Evolutionary conservation across 2,888 invertebrate species (phyloP).

Genomic region (Osmoderma eremita): DNA sequence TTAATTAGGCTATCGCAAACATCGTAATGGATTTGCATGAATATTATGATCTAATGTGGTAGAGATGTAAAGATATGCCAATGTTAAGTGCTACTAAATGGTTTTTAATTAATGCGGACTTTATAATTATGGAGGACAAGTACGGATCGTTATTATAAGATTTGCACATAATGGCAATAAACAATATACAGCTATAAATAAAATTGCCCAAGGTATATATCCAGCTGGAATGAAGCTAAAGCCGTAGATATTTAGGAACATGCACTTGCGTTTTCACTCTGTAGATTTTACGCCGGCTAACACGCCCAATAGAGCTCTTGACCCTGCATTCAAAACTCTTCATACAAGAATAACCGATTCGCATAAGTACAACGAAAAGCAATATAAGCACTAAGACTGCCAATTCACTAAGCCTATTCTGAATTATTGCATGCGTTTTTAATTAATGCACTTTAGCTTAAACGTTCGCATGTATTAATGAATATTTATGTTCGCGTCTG

Average conservation of each 20-base stretch:
- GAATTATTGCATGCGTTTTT: constrained; percentile 25
- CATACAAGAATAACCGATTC: too few relatives aligned
- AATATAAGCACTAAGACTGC: not conserved
- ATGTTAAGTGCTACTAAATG: constrained; percentile 11
- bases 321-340: not conserved
- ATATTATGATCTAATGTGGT: constrained; percentile 6
- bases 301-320: too few relatives aligned
- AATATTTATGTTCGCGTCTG: constrained; percentile 14
- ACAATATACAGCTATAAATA: too few relatives aligned
- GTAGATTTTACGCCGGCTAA: too few relatives aligned
- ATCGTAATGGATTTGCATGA: constrained; percentile 23
- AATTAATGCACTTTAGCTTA: constrained; percentile 19
- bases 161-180: not conserved
- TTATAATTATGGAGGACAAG: constrained; percentile 2
- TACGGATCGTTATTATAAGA: not conserved
- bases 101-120: constrained; percentile 6
- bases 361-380: not conserved
- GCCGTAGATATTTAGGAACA: too few relatives aligned
- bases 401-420: constrained; percentile 5
- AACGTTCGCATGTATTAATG: constrained; percentile 4
- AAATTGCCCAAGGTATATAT: too few relatives aligned
- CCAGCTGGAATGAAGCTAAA: too few relatives aligned
- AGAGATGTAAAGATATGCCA: constrained; percentile 3
- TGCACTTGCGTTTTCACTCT: too few relatives aligned
- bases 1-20: constrained; percentile 23